Evolutionary conservation across 2,888 invertebrate genomes (phyloP).

Genomic region (Eupithecia subumbrata): DNA sequence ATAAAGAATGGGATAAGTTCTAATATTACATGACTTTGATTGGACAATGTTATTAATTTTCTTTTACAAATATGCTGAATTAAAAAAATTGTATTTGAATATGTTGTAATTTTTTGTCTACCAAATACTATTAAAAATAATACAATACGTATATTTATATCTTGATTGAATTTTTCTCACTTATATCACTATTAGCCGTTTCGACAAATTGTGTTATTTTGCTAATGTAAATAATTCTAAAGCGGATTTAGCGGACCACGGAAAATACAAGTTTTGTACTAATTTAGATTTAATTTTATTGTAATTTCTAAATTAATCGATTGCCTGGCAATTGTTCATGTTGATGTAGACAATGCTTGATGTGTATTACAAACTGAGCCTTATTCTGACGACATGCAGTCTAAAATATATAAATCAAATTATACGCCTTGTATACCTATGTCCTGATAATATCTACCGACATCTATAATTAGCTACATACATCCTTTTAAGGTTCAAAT

Average conservation of each 20-base stretch:
- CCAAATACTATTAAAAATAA: too few species aligned
- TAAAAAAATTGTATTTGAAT: not conserved
- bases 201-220: constrained; percentile 33
- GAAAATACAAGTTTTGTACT: constrained; percentile 58
- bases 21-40: not conserved
- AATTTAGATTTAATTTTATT: constrained; percentile 47
- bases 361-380: constrained; percentile 18
- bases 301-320: constrained; percentile 37
- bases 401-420: not conserved
- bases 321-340: constrained; percentile 39
- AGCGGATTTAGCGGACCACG: constrained; percentile 68
- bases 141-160: not conserved
- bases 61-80: not conserved
- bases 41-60: not conserved
- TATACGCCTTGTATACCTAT: not conserved
- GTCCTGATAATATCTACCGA: not conserved
- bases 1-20: not conserved
- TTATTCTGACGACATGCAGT: not conserved
- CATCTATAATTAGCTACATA: not conserved
- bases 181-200: not conserved
- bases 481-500: constrained; percentile 9
- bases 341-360: constrained; percentile 17
- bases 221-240: constrained; percentile 60
- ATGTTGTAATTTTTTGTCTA: not conserved
- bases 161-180: not conserved